phyloP scores from a whole-genome alignment of 92 coral and sea anemone species.

The Epizoanthus ramosus region DNA sequence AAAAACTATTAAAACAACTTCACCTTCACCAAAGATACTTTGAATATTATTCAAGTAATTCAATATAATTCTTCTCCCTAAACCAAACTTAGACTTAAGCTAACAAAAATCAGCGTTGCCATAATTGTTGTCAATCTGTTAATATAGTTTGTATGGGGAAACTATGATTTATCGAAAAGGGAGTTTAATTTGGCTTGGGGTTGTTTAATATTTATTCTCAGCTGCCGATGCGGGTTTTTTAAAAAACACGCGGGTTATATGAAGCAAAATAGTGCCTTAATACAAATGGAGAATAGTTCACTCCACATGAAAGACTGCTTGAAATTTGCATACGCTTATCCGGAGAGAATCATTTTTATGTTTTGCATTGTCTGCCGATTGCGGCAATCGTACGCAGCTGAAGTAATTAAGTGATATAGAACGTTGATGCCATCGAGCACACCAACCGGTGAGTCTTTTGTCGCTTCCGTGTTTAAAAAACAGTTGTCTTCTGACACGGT shows the following conservation, averaged over 20 bases:
- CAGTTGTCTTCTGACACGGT: not conserved
- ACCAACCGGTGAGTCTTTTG: not conserved
- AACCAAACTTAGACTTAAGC: not conserved
- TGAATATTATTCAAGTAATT: not conserved
- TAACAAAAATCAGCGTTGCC: conserved; percentile 2
- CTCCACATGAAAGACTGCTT: not conserved
- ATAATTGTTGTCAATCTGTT: not conserved
- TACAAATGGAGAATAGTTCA: not conserved
- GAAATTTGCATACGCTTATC: conserved; percentile 33
- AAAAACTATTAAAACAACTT: not conserved
- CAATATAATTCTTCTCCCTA: not conserved
- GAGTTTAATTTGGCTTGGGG: not conserved
- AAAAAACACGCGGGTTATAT: not conserved
- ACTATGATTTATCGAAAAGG: not conserved
- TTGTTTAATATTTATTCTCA: not conserved
- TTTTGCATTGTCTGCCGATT: not conserved
- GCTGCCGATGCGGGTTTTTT: not conserved
- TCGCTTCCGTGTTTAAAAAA: not conserved
- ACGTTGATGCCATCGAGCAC: not conserved
- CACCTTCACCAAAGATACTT: not conserved
- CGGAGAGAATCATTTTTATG: conserved; percentile 2
- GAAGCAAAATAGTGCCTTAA: not conserved
- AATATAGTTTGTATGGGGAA: not conserved
- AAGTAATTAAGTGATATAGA: not conserved
- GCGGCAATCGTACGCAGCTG: not conserved